A percentile compares a stretch with the other conserved stretches of the same genome.
phyloP scores from a whole-genome alignment of 2,797 vertebrate genomes.

The Pantherophis alleghaniensis region DNA sequence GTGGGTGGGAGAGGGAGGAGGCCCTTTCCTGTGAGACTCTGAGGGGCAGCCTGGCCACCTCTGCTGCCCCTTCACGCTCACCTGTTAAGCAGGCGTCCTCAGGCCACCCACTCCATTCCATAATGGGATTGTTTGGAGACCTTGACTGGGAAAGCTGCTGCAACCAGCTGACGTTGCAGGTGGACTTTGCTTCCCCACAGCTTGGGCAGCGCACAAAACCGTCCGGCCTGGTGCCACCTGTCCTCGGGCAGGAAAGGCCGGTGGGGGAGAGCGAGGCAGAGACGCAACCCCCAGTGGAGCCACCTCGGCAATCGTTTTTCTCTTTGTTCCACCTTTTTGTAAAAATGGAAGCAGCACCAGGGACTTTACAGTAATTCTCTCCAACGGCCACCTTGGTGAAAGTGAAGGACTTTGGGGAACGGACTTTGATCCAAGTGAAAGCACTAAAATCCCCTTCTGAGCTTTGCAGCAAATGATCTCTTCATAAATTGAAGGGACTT shows the following conservation, averaged over 20 bases:
- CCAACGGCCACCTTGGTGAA: too few species aligned
- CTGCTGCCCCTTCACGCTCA: neutral
- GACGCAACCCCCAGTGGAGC: neutral
- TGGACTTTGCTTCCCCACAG: neutral
- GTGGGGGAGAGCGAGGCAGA: neutral
- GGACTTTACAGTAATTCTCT: neutral
- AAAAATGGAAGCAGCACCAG: neutral
- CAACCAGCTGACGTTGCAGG: neutral
- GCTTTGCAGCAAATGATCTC: neutral
- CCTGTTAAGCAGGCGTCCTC: neutral
- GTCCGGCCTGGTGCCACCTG: neutral
- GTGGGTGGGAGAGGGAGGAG: too few species aligned
- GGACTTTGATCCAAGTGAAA: neutral
- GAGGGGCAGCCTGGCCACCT: neutral
- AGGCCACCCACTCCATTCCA: neutral
- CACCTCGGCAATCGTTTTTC: neutral
- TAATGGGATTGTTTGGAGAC: rapidly evolving
- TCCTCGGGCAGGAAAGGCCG: too few species aligned
- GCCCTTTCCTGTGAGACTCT: neutral
- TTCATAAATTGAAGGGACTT: constrained; percentile 11
- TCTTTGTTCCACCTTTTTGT: neutral
- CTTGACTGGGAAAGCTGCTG: neutral
- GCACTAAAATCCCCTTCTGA: neutral
- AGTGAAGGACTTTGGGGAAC: too few species aligned
- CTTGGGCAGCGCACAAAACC: neutral